Percentiles rank a stretch among this genome's conserved stretches.
Conservation (phyloP, 2,797 vertebrate species). For the Cichlasoma orientale region DNA sequence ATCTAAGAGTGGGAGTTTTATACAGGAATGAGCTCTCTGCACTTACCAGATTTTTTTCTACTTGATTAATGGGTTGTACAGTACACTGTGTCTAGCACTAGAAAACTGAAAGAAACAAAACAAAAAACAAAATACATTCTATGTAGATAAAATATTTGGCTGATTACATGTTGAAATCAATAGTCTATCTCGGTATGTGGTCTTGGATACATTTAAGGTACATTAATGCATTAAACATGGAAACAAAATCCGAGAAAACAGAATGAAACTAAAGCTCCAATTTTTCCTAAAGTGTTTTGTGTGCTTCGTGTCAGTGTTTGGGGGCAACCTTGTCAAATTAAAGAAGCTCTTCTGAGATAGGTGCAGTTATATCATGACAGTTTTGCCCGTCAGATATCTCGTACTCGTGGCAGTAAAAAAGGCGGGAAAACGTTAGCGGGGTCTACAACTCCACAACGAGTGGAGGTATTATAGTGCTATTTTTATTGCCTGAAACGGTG, state of each 20-base stretch:
- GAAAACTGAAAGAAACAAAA: neutral
- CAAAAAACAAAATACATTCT: neutral
- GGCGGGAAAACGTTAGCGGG: neutral
- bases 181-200: neutral
- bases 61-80: constrained; percentile 28
- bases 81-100: neutral
- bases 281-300: neutral
- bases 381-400: too few relatives aligned
- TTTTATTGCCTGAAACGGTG: neutral
- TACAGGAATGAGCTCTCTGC: neutral
- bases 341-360: neutral
- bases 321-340: neutral
- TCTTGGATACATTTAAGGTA: neutral
- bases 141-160: neutral
- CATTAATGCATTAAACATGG: neutral
- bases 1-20: constrained; percentile 3
- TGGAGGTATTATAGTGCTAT: neutral
- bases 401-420: too few relatives aligned
- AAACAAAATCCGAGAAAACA: neutral
- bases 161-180: constrained; percentile 24
- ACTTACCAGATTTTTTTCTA: neutral
- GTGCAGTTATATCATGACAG: neutral
- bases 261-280: neutral
- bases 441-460: neutral
- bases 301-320: neutral